Conservation (phyloP, 1,140 invertebrate genomes). For the Paraescarpia echinospica region DNA sequence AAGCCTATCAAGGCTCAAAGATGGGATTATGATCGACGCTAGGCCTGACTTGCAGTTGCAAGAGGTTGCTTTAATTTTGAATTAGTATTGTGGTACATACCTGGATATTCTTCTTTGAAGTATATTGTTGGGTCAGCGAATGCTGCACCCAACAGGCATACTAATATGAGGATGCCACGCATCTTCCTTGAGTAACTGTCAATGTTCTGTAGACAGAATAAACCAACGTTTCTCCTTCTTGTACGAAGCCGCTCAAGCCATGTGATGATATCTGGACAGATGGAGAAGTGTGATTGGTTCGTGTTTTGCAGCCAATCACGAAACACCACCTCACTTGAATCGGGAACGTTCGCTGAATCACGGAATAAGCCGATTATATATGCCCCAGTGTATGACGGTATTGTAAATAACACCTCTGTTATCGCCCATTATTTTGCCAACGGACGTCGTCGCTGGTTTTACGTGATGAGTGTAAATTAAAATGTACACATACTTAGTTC, state of each 20-base stretch:
- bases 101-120: slow-evolving; percentile 51
- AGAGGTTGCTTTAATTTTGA: too few species aligned
- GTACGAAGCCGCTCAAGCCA: slow-evolving; percentile 8
- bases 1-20: neutral
- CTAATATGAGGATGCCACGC: slow-evolving; percentile 25
- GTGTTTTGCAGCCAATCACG: slow-evolving; percentile 42
- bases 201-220: neutral
- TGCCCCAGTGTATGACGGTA: slow-evolving; percentile 12
- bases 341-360: neutral
- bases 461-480: neutral
- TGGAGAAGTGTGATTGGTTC: slow-evolving; percentile 50
- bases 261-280: slow-evolving; percentile 41
- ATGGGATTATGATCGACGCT: neutral
- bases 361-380: neutral
- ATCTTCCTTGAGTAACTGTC: slow-evolving; percentile 1
- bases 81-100: slow-evolving; percentile 29
- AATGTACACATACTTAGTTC: neutral
- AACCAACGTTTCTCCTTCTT: slow-evolving; percentile 11
- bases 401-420: slow-evolving; percentile 8
- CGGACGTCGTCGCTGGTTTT: neutral
- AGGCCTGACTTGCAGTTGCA: neutral
- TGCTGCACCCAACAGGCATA: slow-evolving; percentile 39
- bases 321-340: slow-evolving; percentile 44
- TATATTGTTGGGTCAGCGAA: slow-evolving; percentile 43
- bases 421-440: slow-evolving; percentile 9